A percentile compares a stretch with the other conserved stretches of the same genome.
Conservation (phyloP, 2,797 vertebrate genomes). For the Sebastes vulpes region DNA sequence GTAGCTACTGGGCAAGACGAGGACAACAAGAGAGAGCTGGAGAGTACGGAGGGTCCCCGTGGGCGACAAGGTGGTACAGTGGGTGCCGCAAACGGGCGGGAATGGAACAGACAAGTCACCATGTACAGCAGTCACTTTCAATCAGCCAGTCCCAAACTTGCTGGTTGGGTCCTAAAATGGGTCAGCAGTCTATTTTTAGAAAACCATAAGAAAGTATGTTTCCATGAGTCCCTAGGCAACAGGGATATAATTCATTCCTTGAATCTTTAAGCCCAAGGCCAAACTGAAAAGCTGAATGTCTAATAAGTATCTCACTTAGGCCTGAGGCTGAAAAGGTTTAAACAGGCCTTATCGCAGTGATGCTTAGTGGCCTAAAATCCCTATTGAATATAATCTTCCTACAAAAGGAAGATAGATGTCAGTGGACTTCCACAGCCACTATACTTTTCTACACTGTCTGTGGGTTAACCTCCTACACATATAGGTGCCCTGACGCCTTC, state of each 20-base stretch:
- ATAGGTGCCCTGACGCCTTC: constrained; percentile 9
- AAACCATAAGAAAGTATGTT: constrained; percentile 32
- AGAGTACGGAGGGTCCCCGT: constrained; percentile 12
- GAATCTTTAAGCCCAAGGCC: constrained; percentile 51
- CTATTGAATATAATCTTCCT: constrained; percentile 50
- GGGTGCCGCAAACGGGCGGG: constrained; percentile 17
- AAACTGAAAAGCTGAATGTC: constrained; percentile 60
- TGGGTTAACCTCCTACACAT: constrained; percentile 31
- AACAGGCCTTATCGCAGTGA: constrained; percentile 43
- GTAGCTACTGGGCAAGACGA: neutral
- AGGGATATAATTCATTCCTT: constrained; percentile 49
- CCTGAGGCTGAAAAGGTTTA: constrained; percentile 53
- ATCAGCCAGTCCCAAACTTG: constrained; percentile 25
- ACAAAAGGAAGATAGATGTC: constrained; percentile 22
- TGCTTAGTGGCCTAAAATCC: constrained; percentile 39
- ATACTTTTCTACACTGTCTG: neutral
- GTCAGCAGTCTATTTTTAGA: constrained; percentile 46
- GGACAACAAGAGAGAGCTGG: neutral
- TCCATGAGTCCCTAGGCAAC: constrained; percentile 38
- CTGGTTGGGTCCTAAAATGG: constrained; percentile 40
- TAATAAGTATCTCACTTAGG: constrained; percentile 66
- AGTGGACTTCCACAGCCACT: constrained; percentile 15
- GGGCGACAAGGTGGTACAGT: constrained; percentile 33
- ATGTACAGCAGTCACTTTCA: constrained; percentile 58
- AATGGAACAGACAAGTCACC: constrained; percentile 50